A percentile compares a stretch with the other conserved stretches of the same genome.
Evolutionary conservation across 2,888 invertebrate species (phyloP).

Genomic region (Carabus problematicus): DNA sequence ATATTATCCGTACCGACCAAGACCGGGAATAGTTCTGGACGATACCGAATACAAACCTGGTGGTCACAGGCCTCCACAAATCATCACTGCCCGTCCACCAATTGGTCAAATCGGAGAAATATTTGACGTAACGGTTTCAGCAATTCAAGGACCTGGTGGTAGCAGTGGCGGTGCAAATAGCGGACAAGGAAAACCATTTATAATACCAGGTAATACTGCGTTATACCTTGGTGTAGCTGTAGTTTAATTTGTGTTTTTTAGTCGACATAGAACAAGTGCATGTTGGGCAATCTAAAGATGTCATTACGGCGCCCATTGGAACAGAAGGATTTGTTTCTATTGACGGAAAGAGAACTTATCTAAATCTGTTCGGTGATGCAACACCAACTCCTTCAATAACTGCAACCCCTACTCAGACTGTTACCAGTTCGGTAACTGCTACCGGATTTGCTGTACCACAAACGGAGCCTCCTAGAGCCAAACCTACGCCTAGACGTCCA

Average conservation of each 20-base stretch:
- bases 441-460: constrained; percentile 74
- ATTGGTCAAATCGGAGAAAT: constrained; percentile 74
- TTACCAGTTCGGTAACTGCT: constrained; percentile 61
- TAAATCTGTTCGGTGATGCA: constrained; percentile 79
- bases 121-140: constrained; percentile 88
- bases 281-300: constrained; percentile 62
- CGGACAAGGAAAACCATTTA: constrained; percentile 61
- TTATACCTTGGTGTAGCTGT: background rate
- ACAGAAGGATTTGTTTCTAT: constrained; percentile 90
- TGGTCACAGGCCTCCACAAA: constrained; percentile 58
- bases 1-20: constrained; percentile 72
- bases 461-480: constrained; percentile 60
- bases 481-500: constrained; percentile 63
- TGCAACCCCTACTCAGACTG: constrained; percentile 54
- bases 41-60: constrained; percentile 82
- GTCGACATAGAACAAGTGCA: constrained; percentile 70
- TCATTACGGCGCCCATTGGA: constrained; percentile 80
- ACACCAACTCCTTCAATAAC: constrained; percentile 57
- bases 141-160: constrained; percentile 82
- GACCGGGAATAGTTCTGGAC: constrained; percentile 86
- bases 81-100: constrained; percentile 58
- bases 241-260: constrained; percentile 48
- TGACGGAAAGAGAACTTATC: constrained; percentile 87
- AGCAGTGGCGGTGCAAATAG: constrained; percentile 53
- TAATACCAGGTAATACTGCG: constrained; percentile 61